phyloP scores from a whole-genome alignment of 2,797 vertebrate genomes.

The Xenops minutus region DNA sequence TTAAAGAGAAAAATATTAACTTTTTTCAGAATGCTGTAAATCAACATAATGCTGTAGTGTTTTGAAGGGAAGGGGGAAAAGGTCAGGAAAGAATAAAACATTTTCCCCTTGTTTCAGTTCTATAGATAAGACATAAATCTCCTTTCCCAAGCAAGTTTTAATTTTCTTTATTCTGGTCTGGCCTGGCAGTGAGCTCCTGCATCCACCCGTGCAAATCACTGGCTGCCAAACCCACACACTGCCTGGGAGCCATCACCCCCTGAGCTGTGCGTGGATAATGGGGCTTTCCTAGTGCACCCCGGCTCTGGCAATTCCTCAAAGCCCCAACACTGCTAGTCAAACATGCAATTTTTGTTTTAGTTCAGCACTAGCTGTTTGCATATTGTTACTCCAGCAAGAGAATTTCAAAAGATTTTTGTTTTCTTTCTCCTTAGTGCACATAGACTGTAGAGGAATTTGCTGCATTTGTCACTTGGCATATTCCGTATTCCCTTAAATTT shows the following conservation, averaged over 20 bases:
- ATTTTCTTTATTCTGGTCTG: background rate
- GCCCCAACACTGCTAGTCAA: background rate
- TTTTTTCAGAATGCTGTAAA: background rate
- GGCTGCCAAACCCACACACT: background rate
- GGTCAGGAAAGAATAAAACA: background rate
- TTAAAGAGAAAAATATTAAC: constrained; percentile 8
- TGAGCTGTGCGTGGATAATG: background rate
- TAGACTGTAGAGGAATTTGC: background rate
- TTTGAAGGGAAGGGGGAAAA: background rate
- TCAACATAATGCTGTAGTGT: background rate
- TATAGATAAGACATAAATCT: background rate
- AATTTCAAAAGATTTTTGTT: background rate
- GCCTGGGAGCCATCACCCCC: background rate
- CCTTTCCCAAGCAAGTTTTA: background rate
- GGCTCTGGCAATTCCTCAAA: background rate
- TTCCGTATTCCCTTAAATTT: background rate
- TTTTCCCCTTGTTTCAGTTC: background rate
- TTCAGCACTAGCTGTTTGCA: background rate
- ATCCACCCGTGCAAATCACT: background rate
- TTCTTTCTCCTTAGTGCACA: background rate
- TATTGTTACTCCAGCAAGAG: background rate
- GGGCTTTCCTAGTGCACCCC: background rate
- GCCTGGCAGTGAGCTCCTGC: background rate
- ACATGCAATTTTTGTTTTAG: background rate
- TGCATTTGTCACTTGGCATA: background rate